These are phyloP conservation scores for Collichthys lucidus DNA, from an alignment of 2,113 vertebrate genomes.

Conservation along the genomic window DNA sequence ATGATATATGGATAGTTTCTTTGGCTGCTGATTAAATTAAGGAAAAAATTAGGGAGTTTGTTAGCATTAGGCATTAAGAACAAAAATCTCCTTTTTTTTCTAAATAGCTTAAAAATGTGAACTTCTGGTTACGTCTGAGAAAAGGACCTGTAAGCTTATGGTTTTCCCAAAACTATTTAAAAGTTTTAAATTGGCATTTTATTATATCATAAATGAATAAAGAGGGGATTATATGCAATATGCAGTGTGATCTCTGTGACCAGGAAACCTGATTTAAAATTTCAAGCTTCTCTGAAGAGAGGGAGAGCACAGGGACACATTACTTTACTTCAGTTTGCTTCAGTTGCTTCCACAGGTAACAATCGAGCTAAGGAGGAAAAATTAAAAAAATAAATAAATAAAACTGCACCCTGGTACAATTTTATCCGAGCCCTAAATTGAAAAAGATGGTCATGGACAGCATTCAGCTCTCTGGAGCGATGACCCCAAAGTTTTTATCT, in stretches of 20 bases:
- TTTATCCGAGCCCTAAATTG: constrained; percentile 55
- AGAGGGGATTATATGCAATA: constrained; percentile 35
- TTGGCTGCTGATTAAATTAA: constrained; percentile 45
- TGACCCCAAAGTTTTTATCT: constrained; percentile 64
- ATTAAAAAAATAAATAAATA: not conserved
- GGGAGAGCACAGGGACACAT: constrained; percentile 13
- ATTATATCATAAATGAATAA: constrained; percentile 19
- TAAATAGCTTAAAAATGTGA: constrained; percentile 28
- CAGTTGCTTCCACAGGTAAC: constrained; percentile 42
- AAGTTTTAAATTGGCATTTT: constrained; percentile 28
- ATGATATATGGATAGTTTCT: constrained; percentile 56
- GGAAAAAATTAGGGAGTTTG: constrained; percentile 41
- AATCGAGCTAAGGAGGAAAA: constrained; percentile 6
- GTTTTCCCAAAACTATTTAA: constrained; percentile 30
- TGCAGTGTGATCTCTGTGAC: not conserved
- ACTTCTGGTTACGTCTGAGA: constrained; percentile 41
- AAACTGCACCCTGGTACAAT: constrained; percentile 43
- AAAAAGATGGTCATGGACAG: constrained; percentile 63
- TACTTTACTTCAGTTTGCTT: constrained; percentile 29
- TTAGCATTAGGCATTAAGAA: constrained; percentile 50
- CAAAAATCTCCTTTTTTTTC: constrained; percentile 23
- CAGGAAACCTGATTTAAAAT: constrained; percentile 31
- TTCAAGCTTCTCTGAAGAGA: constrained; percentile 35
- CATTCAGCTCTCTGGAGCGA: constrained; percentile 40
- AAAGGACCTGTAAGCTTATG: constrained; percentile 33